These are phyloP conservation scores for Gavia stellata DNA, from an alignment of 2,113 vertebrate genomes.

Conservation along the genomic window DNA sequence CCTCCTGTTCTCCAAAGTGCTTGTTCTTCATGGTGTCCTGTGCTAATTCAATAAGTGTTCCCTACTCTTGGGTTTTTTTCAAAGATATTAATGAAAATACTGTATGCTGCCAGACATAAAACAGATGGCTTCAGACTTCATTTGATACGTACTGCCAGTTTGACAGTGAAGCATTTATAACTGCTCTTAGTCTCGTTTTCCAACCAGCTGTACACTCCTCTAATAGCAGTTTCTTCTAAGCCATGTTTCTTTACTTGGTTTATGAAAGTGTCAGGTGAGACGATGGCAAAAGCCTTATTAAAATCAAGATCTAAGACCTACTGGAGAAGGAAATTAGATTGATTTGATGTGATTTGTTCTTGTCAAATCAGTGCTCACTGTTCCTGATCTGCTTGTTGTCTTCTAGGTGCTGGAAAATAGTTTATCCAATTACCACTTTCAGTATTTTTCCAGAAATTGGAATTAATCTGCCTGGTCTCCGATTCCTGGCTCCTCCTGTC, in stretches of 20 bases:
- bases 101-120: conserved; percentile 53
- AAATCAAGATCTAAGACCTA: conserved; percentile 33
- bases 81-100: conserved; percentile 57
- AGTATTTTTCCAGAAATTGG: conserved; percentile 26
- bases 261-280: conserved; percentile 44
- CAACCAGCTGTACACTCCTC: conserved; percentile 15
- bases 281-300: neutral
- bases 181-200: conserved; percentile 50
- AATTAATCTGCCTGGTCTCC: neutral
- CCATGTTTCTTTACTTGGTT: neutral
- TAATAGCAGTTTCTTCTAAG: conserved; percentile 40
- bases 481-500: neutral
- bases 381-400: neutral
- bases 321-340: conserved; percentile 18
- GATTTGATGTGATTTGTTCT: conserved; percentile 36
- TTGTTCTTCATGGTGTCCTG: conserved; percentile 42
- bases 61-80: neutral
- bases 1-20: neutral
- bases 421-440: neutral
- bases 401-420: neutral
- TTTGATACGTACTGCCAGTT: conserved; percentile 44
- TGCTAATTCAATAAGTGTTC: conserved; percentile 51
- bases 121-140: conserved; percentile 63
- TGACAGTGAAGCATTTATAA: conserved; percentile 56
- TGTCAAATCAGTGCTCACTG: neutral